phyloP scores from a whole-genome alignment of 1,140 invertebrate genomes.

The Neodiprion fabricii region DNA sequence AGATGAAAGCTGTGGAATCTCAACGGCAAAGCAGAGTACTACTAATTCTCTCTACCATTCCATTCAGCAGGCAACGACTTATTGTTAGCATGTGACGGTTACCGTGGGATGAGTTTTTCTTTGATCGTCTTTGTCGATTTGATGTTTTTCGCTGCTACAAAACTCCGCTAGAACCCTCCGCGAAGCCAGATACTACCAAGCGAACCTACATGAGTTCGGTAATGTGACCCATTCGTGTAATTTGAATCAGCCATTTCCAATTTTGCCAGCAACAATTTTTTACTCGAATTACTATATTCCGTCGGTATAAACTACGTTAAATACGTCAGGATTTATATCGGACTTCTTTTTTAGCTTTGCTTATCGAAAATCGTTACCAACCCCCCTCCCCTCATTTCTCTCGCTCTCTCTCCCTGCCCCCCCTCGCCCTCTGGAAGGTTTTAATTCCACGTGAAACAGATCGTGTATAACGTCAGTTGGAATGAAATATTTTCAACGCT shows the following conservation, averaged over 20 bases:
- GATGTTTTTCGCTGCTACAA: neutral
- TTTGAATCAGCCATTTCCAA: too few relatives aligned
- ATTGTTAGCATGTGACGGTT: neutral
- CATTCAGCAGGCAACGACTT: neutral
- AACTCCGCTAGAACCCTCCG: too few relatives aligned
- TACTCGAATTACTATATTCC: too few relatives aligned
- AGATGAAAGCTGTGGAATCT: neutral
- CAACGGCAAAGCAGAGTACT: too few relatives aligned
- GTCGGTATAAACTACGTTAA: too few relatives aligned
- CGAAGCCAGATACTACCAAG: too few relatives aligned
- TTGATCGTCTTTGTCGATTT: neutral
- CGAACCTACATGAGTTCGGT: too few relatives aligned
- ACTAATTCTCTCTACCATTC: neutral
- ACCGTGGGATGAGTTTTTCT: neutral
- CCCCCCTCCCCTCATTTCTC: too few relatives aligned
- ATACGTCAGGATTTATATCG: neutral
- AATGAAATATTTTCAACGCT: neutral
- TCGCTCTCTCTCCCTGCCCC: too few relatives aligned
- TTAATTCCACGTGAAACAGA: constrained; percentile 1
- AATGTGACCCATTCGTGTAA: too few relatives aligned
- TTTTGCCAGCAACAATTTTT: too few relatives aligned
- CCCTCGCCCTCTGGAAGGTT: neutral
- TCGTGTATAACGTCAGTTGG: neutral
- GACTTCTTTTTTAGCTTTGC: neutral
- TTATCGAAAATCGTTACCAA: neutral